phyloP scores from a whole-genome alignment of 2,113 vertebrate genomes.

The Pteruthius melanotis region DNA sequence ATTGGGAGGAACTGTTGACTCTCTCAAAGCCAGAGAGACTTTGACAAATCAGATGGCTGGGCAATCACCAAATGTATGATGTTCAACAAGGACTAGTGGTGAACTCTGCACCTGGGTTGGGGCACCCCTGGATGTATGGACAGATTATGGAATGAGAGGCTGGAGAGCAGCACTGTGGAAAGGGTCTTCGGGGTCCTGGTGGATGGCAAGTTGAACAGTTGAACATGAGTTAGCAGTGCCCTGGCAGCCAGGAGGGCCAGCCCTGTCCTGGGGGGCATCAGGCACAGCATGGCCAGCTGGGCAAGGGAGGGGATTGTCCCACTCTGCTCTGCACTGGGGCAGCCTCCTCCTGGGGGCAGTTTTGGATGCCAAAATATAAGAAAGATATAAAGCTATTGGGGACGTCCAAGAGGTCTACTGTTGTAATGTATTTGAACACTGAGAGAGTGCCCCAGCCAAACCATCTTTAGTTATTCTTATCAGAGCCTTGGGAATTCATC shows the following conservation, averaged over 20 bases:
- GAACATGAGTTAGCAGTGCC: not conserved
- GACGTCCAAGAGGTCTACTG: not conserved
- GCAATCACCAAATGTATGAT: not conserved
- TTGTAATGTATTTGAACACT: no score
- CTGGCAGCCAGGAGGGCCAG: not conserved
- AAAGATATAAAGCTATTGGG: not conserved
- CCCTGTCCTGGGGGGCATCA: not conserved
- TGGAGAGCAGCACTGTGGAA: not conserved
- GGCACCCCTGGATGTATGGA: not conserved
- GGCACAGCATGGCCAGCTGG: rapidly evolving
- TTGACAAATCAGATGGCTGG: not conserved
- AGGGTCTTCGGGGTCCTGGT: not conserved
- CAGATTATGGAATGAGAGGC: no score
- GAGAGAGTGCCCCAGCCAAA: no score
- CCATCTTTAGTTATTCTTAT: no score
- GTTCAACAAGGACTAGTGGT: not conserved
- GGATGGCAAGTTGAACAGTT: no score
- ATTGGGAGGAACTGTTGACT: not conserved
- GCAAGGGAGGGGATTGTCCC: not conserved
- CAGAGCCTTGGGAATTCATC: no score
- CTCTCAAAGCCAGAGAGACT: not conserved
- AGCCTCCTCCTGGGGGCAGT: not conserved
- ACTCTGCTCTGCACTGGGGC: not conserved
- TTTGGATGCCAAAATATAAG: not conserved
- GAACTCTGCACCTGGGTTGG: not conserved